Evolutionary conservation across 2,797 vertebrate genomes (phyloP).

Genomic region (Sebastes hopkinsi): DNA sequence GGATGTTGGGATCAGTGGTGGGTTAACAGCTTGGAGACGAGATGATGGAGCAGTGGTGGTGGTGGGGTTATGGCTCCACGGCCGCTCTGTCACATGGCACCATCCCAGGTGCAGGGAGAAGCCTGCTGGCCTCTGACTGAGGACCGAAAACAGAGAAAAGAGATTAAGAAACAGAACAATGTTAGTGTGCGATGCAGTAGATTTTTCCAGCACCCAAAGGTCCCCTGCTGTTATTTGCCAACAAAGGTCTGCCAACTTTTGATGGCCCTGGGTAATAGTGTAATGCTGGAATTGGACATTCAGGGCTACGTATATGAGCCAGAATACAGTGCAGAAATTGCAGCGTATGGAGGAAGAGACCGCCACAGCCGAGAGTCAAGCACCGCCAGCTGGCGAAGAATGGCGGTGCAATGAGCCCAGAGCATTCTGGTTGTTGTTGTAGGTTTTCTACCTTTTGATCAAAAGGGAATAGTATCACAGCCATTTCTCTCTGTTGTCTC

Average conservation of each 20-base stretch:
- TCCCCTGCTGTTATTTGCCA: neutral
- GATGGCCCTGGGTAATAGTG: neutral
- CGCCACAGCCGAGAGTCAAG: too few species aligned
- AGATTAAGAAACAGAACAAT: neutral
- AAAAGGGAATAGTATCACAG: neutral
- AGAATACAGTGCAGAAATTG: neutral
- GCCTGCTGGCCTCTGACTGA: slow-evolving; percentile 56
- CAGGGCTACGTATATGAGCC: neutral
- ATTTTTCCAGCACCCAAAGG: too few species aligned
- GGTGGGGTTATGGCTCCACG: slow-evolving; percentile 70
- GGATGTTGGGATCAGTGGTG: slow-evolving; percentile 16
- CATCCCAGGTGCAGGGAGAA: slow-evolving; percentile 74
- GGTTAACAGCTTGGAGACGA: slow-evolving; percentile 28
- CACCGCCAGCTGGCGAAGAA: too few species aligned
- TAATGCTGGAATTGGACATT: neutral
- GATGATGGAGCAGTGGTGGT: slow-evolving; percentile 32
- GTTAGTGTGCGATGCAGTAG: neutral
- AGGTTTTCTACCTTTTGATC: neutral
- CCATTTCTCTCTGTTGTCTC: too few species aligned
- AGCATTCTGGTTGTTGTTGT: neutral
- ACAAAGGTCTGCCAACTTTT: neutral
- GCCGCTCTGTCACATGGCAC: slow-evolving; percentile 77
- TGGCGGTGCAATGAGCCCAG: neutral
- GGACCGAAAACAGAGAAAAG: neutral
- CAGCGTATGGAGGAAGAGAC: too few species aligned